Evolutionary conservation across 2,888 invertebrate genomes (phyloP), one percentile per base, ranked within the genome.

Genomic region (Xanthia icteritia): DNA sequence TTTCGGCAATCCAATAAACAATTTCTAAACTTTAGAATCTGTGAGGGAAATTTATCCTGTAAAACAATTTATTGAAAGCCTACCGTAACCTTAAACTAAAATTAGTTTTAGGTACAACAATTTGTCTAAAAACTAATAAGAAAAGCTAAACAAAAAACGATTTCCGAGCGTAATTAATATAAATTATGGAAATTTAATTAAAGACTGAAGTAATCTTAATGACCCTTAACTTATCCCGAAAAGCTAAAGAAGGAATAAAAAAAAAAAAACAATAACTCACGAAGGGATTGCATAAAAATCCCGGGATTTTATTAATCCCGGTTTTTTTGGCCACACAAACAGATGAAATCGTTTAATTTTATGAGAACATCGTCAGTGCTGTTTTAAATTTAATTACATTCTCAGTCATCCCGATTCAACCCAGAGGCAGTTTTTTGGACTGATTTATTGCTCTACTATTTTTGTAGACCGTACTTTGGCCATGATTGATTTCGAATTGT

Each of bases 341-440:
- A 60, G 69, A 78, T 67, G 73, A 83, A 87, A 85, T 82, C 73
- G 72, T 90, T 89, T 85, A 86, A 89, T 88, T 87, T 81, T 69
- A 71, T 73, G 81, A 86, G 82, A 84, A 77, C 81, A 86, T 67
- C 63, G 70, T 79, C 79, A 74, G 70, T 84, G 69, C 82, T 83
- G 84, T 89, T 89, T 86, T 77, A 81, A 89, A 90, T 90, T 90
- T 88, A 88, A 90, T 89, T 85, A 88, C 83, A 74, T 56, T 73
- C 45, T 64, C 48, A 69, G 65, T 81, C 60, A 69, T 56, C 64
- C 69, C 72, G 83, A 86, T 85, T 87, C 82, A 85, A 86, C 80
- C 80, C 75, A 42, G 56, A 75, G 73, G 82, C 76, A 74, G 42
- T 83, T 85, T 78, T 82, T 82, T 69, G 48, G 79, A 54, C 77